A percentile compares a stretch with the other conserved stretches of the same genome.
Conservation (phyloP, 1,140 invertebrate species). For the Leptoteleia sp. region DNA sequence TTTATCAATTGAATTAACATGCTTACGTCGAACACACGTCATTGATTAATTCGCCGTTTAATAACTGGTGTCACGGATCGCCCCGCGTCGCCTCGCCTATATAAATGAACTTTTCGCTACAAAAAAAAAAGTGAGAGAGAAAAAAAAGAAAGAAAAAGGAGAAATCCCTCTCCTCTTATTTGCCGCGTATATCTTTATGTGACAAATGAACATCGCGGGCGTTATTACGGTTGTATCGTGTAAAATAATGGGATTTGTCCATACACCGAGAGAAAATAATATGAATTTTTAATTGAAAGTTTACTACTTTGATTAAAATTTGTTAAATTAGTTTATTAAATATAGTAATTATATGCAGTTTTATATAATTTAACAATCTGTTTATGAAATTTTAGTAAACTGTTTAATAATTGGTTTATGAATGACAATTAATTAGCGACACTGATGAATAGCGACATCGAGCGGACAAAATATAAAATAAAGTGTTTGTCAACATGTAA, state of each 20-base stretch:
- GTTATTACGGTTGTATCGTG: constrained; percentile 32
- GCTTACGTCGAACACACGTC: constrained; percentile 41
- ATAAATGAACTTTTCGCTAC: constrained; percentile 54
- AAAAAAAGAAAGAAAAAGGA: too few relatives aligned
- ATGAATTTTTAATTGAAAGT: too few relatives aligned
- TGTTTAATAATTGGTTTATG: too few relatives aligned
- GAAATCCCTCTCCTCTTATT: constrained; percentile 20
- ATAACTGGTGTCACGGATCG: constrained; percentile 35
- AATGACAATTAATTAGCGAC: constrained; percentile 41
- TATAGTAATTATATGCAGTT: too few relatives aligned
- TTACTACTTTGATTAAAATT: too few relatives aligned
- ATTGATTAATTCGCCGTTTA: constrained; percentile 52
- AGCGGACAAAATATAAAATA: too few relatives aligned
- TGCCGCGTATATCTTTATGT: constrained; percentile 17
- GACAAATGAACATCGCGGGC: constrained; percentile 32
- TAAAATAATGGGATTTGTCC: constrained; percentile 53
- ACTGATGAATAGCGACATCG: constrained; percentile 5
- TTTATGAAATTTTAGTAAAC: too few relatives aligned
- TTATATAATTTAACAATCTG: too few relatives aligned
- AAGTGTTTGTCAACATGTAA: too few relatives aligned
- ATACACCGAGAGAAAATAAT: too few relatives aligned
- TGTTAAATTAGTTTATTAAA: too few relatives aligned
- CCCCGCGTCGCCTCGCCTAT: constrained; percentile 15
- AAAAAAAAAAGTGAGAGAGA: too few relatives aligned
- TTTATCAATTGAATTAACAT: constrained; percentile 60